Evolutionary conservation across 1,140 invertebrate species (phyloP).

Genomic region (Acarapis woodi): DNA sequence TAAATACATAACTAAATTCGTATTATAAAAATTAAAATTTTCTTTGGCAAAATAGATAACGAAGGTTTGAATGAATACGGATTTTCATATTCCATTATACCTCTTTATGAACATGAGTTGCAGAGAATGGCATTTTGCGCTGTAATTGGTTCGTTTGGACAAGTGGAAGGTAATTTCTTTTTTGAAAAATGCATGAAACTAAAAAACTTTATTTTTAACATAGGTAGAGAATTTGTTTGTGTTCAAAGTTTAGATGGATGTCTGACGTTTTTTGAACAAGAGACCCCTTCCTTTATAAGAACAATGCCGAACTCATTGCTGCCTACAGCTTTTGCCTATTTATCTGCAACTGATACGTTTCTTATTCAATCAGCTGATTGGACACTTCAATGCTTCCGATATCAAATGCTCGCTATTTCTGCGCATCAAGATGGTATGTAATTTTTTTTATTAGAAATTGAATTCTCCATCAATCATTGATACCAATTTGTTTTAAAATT

Average conservation of each 20-base stretch:
- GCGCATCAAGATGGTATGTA: constrained; percentile 16
- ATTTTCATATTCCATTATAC: constrained; percentile 18
- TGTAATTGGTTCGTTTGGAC: constrained; percentile 36
- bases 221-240: constrained; percentile 45
- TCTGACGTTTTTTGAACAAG: constrained; percentile 58
- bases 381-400: constrained; percentile 49
- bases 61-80: constrained; percentile 20
- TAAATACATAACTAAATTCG: neutral
- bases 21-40: neutral
- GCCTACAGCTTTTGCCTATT: constrained; percentile 42
- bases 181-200: neutral
- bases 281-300: constrained; percentile 41
- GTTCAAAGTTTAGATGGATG: constrained; percentile 56
- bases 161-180: neutral
- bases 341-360: constrained; percentile 45
- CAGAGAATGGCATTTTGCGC: constrained; percentile 26
- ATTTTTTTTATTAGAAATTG: constrained; percentile 11
- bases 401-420: constrained; percentile 21
- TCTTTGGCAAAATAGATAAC: neutral
- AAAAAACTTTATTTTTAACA: constrained; percentile 2
- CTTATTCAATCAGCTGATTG: constrained; percentile 38
- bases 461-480: too few relatives aligned
- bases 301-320: constrained; percentile 39
- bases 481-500: too few relatives aligned
- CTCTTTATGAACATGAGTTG: constrained; percentile 22